Percentiles rank a stretch among this genome's conserved stretches.
phyloP scores from a whole-genome alignment of 2,113 vertebrate species.

The Calidris pugnax region DNA sequence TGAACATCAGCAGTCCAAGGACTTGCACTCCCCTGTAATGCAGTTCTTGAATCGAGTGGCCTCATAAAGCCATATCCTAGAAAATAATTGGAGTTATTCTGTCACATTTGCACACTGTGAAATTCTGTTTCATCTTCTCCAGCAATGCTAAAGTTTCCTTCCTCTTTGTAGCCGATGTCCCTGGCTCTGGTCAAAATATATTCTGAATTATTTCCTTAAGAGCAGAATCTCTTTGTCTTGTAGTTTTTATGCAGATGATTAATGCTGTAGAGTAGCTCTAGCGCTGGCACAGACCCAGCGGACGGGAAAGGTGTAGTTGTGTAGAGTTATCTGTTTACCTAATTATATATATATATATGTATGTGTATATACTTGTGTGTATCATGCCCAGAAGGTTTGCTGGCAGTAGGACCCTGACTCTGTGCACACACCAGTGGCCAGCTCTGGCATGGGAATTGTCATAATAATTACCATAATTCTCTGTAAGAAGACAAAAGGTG shows the following conservation, averaged over 20 bases:
- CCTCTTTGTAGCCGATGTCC: background rate
- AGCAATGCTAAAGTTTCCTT: background rate
- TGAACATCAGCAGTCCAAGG: background rate
- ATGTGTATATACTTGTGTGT: slow-evolving; percentile 51
- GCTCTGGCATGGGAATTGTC: slow-evolving; percentile 65
- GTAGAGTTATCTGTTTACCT: background rate
- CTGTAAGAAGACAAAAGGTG: slow-evolving; percentile 24
- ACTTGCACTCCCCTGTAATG: background rate
- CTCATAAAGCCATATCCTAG: background rate
- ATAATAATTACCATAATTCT: slow-evolving; percentile 22
- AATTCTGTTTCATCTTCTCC: background rate
- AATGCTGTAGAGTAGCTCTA: background rate
- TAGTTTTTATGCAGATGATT: background rate
- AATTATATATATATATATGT: background rate
- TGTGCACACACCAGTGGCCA: slow-evolving; percentile 51
- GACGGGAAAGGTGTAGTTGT: background rate
- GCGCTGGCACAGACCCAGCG: background rate
- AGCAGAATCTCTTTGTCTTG: background rate
- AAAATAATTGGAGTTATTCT: background rate
- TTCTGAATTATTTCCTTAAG: background rate
- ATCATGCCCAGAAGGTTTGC: background rate
- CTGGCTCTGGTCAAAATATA: background rate
- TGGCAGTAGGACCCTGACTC: slow-evolving; percentile 3
- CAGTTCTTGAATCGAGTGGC: background rate
- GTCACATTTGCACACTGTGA: background rate